Evolutionary conservation across 2,113 vertebrate species (phyloP).

Genomic region (Scolopax mira): DNA sequence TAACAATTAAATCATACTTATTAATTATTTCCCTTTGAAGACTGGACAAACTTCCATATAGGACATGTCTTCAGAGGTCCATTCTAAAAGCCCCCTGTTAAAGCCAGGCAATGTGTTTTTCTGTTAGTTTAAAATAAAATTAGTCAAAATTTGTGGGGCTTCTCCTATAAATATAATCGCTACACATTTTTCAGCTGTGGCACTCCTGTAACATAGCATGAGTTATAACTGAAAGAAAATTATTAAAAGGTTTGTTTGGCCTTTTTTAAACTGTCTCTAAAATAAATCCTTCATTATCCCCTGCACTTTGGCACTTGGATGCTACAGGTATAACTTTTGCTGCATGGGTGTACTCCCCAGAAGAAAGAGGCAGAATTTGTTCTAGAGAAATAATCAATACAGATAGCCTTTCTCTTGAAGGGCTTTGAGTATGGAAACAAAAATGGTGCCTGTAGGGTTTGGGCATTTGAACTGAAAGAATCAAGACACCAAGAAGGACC

Average conservation of each 20-base stretch:
- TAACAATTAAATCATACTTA: background rate
- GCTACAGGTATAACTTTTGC: background rate
- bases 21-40: background rate
- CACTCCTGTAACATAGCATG: background rate
- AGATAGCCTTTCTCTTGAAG: background rate
- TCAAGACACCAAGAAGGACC: rapidly evolving
- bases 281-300: background rate
- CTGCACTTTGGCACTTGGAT: background rate
- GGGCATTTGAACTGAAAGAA: background rate
- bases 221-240: background rate
- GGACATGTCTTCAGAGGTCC: background rate
- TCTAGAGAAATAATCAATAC: background rate
- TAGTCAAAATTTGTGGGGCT: background rate
- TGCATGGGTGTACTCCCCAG: background rate
- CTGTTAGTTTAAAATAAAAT: background rate
- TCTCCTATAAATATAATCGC: background rate
- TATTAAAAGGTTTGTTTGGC: background rate
- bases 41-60: background rate
- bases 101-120: background rate
- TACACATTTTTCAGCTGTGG: background rate
- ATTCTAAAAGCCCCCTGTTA: background rate
- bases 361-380: background rate
- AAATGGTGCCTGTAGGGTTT: background rate
- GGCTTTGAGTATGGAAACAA: background rate
- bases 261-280: background rate